Evolutionary conservation across 2,797 vertebrate species (phyloP).

Genomic region (Spinibarbus caldwelli): DNA sequence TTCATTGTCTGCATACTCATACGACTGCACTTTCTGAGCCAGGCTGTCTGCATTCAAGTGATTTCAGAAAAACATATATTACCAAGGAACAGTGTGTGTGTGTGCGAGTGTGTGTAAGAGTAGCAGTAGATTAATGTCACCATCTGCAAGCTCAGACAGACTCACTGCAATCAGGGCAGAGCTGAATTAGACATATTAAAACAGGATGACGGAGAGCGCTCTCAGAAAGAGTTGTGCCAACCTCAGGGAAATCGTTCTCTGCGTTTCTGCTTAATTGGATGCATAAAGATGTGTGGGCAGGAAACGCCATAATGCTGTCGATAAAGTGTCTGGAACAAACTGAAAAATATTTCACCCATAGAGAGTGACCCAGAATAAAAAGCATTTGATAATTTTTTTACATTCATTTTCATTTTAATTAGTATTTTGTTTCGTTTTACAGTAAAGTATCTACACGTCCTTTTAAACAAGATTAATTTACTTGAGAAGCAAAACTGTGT

Average conservation of each 20-base stretch:
- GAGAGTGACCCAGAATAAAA: conserved; percentile 17
- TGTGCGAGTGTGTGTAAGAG: conserved; percentile 41
- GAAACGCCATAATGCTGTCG: conserved; percentile 48
- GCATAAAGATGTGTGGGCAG: conserved; percentile 53
- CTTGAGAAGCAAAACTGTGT: neutral
- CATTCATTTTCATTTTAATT: too few relatives aligned
- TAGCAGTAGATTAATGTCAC: conserved; percentile 55
- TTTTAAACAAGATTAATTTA: neutral
- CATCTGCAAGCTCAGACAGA: conserved; percentile 57
- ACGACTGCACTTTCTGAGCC: conserved; percentile 39
- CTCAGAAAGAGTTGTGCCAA: conserved; percentile 60
- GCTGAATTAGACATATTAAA: conserved; percentile 63
- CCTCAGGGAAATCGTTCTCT: conserved; percentile 56
- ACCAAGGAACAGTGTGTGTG: conserved; percentile 31
- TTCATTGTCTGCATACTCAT: conserved; percentile 43
- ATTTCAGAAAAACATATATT: conserved; percentile 51
- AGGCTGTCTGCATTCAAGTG: conserved; percentile 43
- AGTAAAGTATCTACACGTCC: neutral
- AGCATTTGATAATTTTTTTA: neutral
- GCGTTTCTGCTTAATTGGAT: conserved; percentile 61
- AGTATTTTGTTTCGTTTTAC: neutral
- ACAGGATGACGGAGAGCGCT: conserved; percentile 57
- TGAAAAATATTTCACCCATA: conserved; percentile 31
- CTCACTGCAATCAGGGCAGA: conserved; percentile 56
- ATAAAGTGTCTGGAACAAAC: conserved; percentile 53